A percentile compares a stretch with the other conserved stretches of the same genome.
These are phyloP conservation scores for Eriosoma lanigerum DNA, from an alignment of 1,140 invertebrate species.

Conservation along the genomic window DNA sequence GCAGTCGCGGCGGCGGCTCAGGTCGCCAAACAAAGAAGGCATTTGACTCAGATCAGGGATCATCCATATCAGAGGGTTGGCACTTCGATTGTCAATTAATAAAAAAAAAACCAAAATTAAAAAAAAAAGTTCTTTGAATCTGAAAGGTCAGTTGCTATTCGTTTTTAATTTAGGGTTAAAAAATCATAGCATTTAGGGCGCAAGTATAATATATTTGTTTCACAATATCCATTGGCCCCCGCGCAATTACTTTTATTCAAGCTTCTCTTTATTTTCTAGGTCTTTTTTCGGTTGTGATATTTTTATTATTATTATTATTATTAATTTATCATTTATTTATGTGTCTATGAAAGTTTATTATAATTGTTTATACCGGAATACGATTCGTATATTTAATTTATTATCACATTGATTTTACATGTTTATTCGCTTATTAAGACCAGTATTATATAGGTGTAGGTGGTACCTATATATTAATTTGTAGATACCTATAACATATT, in stretches of 20 bases:
- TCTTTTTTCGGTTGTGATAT: slow-evolving; percentile 47
- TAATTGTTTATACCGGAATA: background rate
- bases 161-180: slow-evolving; percentile 48
- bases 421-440: background rate
- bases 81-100: slow-evolving; percentile 60
- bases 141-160: slow-evolving; percentile 50
- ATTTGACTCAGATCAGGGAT: slow-evolving; percentile 81
- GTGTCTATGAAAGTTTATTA: background rate
- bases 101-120: slow-evolving; percentile 28
- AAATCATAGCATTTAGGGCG: background rate
- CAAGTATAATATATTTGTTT: slow-evolving; percentile 5
- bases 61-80: slow-evolving; percentile 91
- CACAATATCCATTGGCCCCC: background rate
- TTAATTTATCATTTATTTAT: slow-evolving; percentile 10
- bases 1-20: slow-evolving; percentile 69
- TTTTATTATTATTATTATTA: slow-evolving; percentile 24
- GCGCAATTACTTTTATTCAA: slow-evolving; percentile 18
- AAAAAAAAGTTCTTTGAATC: slow-evolving; percentile 49
- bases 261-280: slow-evolving; percentile 8
- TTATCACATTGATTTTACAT: slow-evolving; percentile 12
- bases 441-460: slow-evolving; percentile 45
- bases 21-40: slow-evolving; percentile 74
- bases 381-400: background rate
- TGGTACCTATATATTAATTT: slow-evolving; percentile 44
- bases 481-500: slow-evolving; percentile 44